A percentile compares a stretch with the other conserved stretches of the same genome.
phyloP scores from a whole-genome alignment of 1,140 invertebrate genomes.

The Brachionus plicatilis region DNA sequence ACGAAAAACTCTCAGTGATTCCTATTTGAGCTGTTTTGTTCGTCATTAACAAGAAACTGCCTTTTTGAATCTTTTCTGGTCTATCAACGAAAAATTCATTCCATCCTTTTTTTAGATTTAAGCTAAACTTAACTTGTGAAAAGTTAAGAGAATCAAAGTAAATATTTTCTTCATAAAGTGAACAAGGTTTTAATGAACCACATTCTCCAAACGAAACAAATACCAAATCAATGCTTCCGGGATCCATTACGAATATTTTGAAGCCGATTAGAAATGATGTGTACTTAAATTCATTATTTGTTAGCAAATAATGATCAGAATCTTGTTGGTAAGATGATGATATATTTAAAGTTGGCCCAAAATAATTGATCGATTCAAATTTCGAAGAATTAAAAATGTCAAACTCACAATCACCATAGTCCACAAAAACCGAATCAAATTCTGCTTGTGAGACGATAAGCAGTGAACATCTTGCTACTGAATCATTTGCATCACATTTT shows the following conservation, averaged over 20 bases:
- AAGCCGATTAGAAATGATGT: background rate
- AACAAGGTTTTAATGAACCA: background rate
- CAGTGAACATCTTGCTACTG: background rate
- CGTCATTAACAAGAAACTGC: background rate
- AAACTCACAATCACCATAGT: background rate
- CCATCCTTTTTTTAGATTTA: background rate
- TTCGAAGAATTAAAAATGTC: background rate
- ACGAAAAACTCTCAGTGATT: background rate
- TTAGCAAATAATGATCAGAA: background rate
- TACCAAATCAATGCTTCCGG: background rate
- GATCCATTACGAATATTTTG: background rate
- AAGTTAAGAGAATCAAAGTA: background rate
- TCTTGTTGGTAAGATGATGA: background rate
- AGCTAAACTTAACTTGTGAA: background rate
- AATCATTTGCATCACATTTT: background rate
- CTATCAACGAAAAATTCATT: background rate
- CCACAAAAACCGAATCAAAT: background rate
- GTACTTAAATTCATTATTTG: background rate
- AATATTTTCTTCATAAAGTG: background rate
- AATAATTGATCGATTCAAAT: background rate
- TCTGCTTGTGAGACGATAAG: background rate
- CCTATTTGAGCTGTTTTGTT: background rate
- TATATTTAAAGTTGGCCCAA: background rate
- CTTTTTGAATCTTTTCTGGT: background rate
- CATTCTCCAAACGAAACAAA: background rate